A percentile compares a stretch with the other conserved stretches of the same genome.
phyloP scores from a whole-genome alignment of 2,113 vertebrate species.

The Tychaedon coryphoeus region DNA sequence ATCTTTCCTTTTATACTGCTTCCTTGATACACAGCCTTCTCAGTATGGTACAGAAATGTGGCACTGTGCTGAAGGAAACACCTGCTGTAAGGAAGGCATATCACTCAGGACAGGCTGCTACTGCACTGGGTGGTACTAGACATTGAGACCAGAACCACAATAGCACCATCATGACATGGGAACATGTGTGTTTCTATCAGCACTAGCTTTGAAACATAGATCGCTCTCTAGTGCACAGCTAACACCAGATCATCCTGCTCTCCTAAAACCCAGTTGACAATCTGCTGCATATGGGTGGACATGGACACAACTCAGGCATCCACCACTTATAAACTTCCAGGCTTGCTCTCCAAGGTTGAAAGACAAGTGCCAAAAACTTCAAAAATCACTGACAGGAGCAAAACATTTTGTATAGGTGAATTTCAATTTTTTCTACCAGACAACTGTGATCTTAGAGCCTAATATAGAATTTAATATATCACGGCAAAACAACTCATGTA shows the following conservation, averaged over 20 bases:
- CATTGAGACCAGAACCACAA: neutral
- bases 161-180: neutral
- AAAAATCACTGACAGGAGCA: neutral
- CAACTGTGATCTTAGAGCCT: neutral
- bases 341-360: neutral
- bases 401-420: neutral
- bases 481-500: neutral
- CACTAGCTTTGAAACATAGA: neutral
- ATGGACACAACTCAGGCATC: rapidly evolving
- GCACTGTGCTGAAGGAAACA: neutral
- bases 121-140: neutral
- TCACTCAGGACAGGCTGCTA: neutral
- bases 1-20: neutral
- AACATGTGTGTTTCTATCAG: neutral
- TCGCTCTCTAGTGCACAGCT: neutral
- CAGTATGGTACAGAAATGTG: neutral
- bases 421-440: neutral
- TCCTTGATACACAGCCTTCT: neutral
- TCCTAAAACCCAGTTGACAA: neutral
- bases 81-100: neutral
- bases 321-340: neutral
- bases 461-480: neutral
- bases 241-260: neutral
- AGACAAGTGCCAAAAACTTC: neutral
- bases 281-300: neutral